Percentiles rank a stretch among this genome's conserved stretches.
phyloP scores from a whole-genome alignment of 2,888 invertebrate species.

The Tillus elongatus region DNA sequence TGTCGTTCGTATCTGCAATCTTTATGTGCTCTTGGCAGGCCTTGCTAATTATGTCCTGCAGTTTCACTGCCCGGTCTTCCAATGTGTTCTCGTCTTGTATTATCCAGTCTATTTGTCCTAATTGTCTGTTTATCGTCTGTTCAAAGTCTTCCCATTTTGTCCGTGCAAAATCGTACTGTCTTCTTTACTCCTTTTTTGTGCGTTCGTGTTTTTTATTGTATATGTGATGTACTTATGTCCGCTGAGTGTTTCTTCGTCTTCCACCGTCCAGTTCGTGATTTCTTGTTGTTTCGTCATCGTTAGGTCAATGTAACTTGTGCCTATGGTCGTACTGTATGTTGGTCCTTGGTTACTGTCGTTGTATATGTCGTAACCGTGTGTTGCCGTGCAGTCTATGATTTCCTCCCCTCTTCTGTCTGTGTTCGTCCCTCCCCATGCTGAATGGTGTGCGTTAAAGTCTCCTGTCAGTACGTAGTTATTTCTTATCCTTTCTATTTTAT shows the following conservation, averaged over 20 bases:
- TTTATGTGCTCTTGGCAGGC: background rate
- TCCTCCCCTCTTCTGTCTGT: constrained; percentile 4
- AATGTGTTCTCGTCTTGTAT: background rate
- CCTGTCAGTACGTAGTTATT: constrained; percentile 1
- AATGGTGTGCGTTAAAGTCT: constrained; percentile 8
- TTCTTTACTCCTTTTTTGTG: background rate
- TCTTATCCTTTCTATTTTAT: background rate
- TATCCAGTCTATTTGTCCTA: background rate
- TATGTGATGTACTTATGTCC: constrained; percentile 10
- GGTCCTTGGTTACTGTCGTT: constrained; percentile 4
- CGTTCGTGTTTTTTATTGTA: background rate
- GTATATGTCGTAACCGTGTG: background rate
- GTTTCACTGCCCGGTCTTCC: background rate
- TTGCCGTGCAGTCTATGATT: constrained; percentile 1
- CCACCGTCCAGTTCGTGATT: constrained; percentile 6
- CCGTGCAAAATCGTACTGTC: constrained; percentile 7
- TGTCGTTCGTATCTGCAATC: too few species aligned
- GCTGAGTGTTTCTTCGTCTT: constrained; percentile 9
- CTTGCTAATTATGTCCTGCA: constrained; percentile 3
- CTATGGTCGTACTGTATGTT: background rate
- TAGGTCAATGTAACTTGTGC: constrained; percentile 8
- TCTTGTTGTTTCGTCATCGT: constrained; percentile 4
- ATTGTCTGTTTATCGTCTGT: background rate
- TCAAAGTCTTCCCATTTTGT: constrained; percentile 5
- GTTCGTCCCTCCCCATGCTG: constrained; percentile 6